These are phyloP conservation scores for Monomorium pharaonis DNA, from an alignment of 1,140 invertebrate genomes.

Conservation along the genomic window DNA sequence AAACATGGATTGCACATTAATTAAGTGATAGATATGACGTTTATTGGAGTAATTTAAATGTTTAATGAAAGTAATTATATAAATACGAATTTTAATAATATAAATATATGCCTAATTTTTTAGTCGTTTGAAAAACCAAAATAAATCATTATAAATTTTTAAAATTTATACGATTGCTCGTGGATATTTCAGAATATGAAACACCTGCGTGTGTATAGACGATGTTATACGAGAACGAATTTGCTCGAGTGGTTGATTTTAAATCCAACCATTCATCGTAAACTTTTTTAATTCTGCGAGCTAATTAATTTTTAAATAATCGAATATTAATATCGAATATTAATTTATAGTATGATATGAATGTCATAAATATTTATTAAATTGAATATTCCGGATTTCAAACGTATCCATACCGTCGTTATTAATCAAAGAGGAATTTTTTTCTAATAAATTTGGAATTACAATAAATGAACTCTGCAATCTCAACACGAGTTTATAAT, in stretches of 20 bases:
- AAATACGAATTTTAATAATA: not conserved
- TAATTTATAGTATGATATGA: not conserved
- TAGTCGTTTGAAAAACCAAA: not conserved
- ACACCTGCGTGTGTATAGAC: not conserved
- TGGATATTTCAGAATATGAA: not conserved
- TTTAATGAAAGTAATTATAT: not conserved
- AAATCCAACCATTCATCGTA: not conserved
- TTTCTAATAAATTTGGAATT: constrained; percentile 6
- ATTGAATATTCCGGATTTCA: not conserved
- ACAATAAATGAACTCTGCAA: not conserved
- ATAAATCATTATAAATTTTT: not conserved
- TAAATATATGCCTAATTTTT: not conserved
- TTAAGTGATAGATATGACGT: not conserved
- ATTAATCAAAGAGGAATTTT: not conserved
- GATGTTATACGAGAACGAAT: not conserved
- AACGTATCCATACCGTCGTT: not conserved
- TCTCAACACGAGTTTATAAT: not conserved
- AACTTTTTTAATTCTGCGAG: not conserved
- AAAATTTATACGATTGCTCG: not conserved
- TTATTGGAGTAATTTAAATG: not conserved
- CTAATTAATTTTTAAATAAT: constrained; percentile 10
- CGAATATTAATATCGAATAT: not conserved
- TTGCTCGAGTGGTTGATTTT: not conserved
- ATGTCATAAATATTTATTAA: not conserved
- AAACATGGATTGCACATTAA: not conserved